Percentiles rank a stretch among this genome's conserved stretches.
Conservation (phyloP, 2,888 invertebrate species). For the Sinhomidia bicolor region DNA sequence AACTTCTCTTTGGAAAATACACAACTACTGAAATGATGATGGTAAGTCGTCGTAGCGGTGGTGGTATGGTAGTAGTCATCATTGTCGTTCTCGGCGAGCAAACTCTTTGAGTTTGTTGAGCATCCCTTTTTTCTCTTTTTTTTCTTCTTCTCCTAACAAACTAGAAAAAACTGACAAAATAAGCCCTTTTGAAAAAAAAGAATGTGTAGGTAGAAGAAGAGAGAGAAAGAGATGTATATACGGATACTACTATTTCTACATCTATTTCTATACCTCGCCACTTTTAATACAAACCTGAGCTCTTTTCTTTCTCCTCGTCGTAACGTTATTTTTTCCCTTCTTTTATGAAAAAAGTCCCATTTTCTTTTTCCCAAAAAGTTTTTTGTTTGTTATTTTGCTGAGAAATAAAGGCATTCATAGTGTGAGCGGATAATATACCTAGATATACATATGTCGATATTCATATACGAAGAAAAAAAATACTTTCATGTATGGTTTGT, state of each 20-base stretch:
- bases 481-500: too few species aligned
- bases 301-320: not conserved
- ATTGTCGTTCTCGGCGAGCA: slow-evolving; percentile 41
- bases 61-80: slow-evolving; percentile 41
- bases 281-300: not conserved
- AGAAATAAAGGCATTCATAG: slow-evolving; percentile 27
- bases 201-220: not conserved
- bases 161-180: slow-evolving; percentile 40
- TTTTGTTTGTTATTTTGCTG: slow-evolving; percentile 32
- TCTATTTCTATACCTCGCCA: not conserved
- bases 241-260: not conserved
- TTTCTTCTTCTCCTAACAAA: not conserved
- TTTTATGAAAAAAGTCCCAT: slow-evolving; percentile 42
- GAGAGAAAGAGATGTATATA: not conserved
- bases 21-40: slow-evolving; percentile 36
- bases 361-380: slow-evolving; percentile 17
- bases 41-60: not conserved
- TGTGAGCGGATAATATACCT: slow-evolving; percentile 19
- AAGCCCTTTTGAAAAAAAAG: slow-evolving; percentile 38
- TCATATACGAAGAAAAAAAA: too few species aligned
- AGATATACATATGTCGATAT: not conserved
- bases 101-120: slow-evolving; percentile 26
- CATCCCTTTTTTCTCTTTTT: slow-evolving; percentile 36
- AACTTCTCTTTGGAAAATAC: slow-evolving; percentile 10
- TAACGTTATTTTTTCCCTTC: slow-evolving; percentile 37